A percentile compares a stretch with the other conserved stretches of the same genome.
phyloP scores from a whole-genome alignment of 2,113 vertebrate genomes.

The Talpa occidentalis region DNA sequence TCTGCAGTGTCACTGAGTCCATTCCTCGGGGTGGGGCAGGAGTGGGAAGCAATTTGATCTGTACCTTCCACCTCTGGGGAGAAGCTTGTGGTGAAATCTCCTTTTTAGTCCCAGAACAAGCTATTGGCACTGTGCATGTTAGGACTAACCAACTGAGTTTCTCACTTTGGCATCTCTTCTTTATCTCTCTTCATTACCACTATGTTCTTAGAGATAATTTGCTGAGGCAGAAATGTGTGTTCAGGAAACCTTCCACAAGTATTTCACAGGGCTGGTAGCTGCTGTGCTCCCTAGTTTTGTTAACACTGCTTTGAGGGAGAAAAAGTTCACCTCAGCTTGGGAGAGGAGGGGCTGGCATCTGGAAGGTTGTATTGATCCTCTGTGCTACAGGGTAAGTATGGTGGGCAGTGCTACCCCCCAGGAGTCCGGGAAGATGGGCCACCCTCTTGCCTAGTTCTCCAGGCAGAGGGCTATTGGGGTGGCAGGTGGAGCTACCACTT shows the following conservation, averaged over 20 bases:
- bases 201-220: not conserved
- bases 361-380: not conserved
- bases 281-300: not conserved
- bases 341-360: not conserved
- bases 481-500: not conserved
- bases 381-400: not conserved
- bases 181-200: not conserved
- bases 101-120: not conserved
- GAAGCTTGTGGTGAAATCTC: not conserved
- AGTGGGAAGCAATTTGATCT: slow-evolving; percentile 64
- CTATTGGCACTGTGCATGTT: not conserved
- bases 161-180: not conserved
- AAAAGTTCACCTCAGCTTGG: not conserved
- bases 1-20: slow-evolving; percentile 55
- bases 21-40: slow-evolving; percentile 71
- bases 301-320: not conserved
- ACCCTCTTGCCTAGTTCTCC: not conserved
- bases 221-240: not conserved
- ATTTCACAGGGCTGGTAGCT: too few species aligned
- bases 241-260: not conserved
- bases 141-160: not conserved
- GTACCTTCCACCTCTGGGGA: slow-evolving; percentile 32
- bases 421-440: not conserved
- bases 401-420: too few species aligned
- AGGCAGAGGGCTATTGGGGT: not conserved